Base-by-base conservation (phyloP, 2,888 invertebrate genomes). In the Saturnia pavonia region DNA sequence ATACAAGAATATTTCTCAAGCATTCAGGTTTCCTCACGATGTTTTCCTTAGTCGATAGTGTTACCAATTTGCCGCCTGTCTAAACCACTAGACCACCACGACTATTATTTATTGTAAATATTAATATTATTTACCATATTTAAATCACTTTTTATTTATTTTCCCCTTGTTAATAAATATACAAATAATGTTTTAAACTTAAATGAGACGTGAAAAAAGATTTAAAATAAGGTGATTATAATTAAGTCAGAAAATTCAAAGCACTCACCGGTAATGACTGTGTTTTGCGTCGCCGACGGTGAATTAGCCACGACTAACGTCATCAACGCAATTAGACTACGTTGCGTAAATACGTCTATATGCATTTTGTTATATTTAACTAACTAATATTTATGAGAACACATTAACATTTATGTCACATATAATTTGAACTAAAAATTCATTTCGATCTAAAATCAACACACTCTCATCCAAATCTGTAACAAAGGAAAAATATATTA, bases 221-320 rank as follows among this genome's bases (percentile, higher is more conserved):
- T 51, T 7, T 19, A 8, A 51, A 51, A n/a, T 19, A n/a, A 51
- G 19, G n/a, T n/a, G 51, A 51, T 51, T 45, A 67, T 67, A 45
- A 45, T 25, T 67, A 25, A 25, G n/a, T 45, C 22, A 68, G 19
- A 27, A 51, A 48, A 60, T 12, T 48, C 68, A 70, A 74, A 71
- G 45, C 43, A 77, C 75, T 85, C 85, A 92, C 92, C 91, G 85
- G 90, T 78, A 74, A 87, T 84, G 19, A 91, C 77, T 45, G 87
- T 87, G 76, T 90, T 90, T 76, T 89, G 88, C 43, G 91, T 91
- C 8, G 91, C 91, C 70, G 91, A 87, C 54, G 91, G 91, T n/a
- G 89, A 85, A 57, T 85, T 87, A 22, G 87, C 88, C 72, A 90
- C 82, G 69, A 85, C 86, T 68, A 92, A 81, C 75, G 91, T 75